Conservation (phyloP, 2,113 vertebrate genomes). For the Entelurus aequoreus region DNA sequence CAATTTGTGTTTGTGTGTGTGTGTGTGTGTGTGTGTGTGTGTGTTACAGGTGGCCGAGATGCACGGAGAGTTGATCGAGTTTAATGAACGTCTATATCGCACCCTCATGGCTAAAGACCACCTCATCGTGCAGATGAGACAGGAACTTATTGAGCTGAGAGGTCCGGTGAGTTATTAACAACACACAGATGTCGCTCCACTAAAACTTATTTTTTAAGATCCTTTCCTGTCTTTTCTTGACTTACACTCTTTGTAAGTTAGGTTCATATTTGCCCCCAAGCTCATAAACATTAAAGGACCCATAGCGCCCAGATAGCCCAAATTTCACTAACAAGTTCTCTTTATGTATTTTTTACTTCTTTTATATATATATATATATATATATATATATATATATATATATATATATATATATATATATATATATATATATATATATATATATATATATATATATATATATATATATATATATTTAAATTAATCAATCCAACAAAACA, state of each 20-base stretch:
- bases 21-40: slow-evolving; percentile 12
- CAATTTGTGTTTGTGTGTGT: slow-evolving; percentile 2
- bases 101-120: slow-evolving; percentile 94
- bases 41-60: slow-evolving; percentile 92
- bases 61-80: slow-evolving; percentile 97
- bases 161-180: slow-evolving; percentile 80
- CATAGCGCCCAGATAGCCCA: no score
- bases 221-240: neutral
- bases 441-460: no score
- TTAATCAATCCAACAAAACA: no score
- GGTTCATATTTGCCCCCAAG: no score
- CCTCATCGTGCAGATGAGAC: slow-evolving; percentile 94
- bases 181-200: slow-evolving; percentile 8
- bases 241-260: neutral
- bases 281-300: no score
- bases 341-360: no score
- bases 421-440: no score
- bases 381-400: no score
- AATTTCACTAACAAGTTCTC: no score
- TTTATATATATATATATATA: no score
- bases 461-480: no score
- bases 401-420: no score
- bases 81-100: slow-evolving; percentile 93
- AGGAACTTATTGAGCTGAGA: slow-evolving; percentile 94
- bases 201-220: slow-evolving; percentile 8